A percentile compares a stretch with the other conserved stretches of the same genome.
Evolutionary conservation across 2,113 vertebrate genomes (phyloP).

Genomic region (Psammodynastes pulverulentus): DNA sequence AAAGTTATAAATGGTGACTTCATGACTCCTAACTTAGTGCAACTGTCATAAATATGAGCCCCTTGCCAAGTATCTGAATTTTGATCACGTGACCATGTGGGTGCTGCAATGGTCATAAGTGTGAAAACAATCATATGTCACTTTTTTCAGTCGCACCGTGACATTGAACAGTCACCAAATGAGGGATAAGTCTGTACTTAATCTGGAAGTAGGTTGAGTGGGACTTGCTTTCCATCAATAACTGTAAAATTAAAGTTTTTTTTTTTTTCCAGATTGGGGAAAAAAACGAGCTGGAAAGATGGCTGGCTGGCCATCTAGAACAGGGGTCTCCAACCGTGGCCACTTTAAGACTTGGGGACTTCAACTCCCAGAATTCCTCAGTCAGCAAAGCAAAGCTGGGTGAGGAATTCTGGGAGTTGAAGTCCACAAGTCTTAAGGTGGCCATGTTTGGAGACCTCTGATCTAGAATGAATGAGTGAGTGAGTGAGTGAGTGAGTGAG

Average conservation of each 20-base stretch:
- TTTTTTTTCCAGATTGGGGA: not conserved
- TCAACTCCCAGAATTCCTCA: too few relatives aligned
- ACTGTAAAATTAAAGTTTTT: not conserved
- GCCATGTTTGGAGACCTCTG: too few relatives aligned
- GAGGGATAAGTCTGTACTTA: not conserved
- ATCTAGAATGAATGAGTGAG: not conserved
- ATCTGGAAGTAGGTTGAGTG: not conserved
- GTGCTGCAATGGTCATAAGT: not conserved
- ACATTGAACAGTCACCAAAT: not conserved
- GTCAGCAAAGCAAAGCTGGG: too few relatives aligned
- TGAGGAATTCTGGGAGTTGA: too few relatives aligned
- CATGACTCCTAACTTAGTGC: not conserved
- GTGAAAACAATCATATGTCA: not conserved
- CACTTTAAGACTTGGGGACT: too few relatives aligned
- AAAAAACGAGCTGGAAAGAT: not conserved
- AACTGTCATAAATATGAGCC: not conserved
- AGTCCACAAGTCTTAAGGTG: too few relatives aligned
- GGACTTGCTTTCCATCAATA: not conserved
- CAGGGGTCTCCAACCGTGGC: too few relatives aligned
- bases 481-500: too few relatives aligned
- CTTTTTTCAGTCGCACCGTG: not conserved
- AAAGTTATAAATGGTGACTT: not conserved
- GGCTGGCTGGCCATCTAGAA: not conserved
- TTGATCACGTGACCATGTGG: not conserved
- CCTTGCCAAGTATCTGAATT: not conserved